Base-by-base conservation (phyloP, 2,888 invertebrate species). In the Ephialtes manifestator region DNA sequence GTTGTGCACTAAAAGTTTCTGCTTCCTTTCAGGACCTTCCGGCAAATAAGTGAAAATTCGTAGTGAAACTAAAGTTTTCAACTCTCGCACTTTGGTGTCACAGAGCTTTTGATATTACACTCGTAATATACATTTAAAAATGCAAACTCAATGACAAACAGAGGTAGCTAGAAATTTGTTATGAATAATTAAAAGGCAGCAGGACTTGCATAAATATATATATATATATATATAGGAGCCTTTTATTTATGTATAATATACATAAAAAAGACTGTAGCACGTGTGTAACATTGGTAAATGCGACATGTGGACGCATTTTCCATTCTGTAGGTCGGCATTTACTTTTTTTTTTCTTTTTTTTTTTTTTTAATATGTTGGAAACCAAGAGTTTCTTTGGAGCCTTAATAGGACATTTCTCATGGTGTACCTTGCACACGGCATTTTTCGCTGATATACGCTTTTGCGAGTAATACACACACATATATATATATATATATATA, bases 371-470 rank as follows among this genome's bases (percentile, higher is more conserved):
- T 55, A 58, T 58, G 77, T 43, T 58, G 58, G 55, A 68, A 58
- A 43, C 43, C 67, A 28, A n/a, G 68, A 46, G 55, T 18, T 68
- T 68, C 55, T 46, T 55, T 65, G n/a, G 48, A 8, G 28, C 35
- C 53, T 13, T 74, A 74, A 74, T 60, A 74, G 46, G 74, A 31
- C 74, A n/a, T 63, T 74, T 74, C 60, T 60, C 60, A 74, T 48
- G 46, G 60, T 46, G 31, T 18, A 74, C 46, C 24, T 48, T 48
- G 43, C 48, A n/a, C 46, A 43, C 58, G 28, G 13, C 48, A 60
- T 74, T 74, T 74, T 48, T 74, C 55, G 31, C 74, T 60, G 60
- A 74, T 71, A 74, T 58, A 60, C 43, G 13, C 31, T 28, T 43
- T n/a, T 51, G 46, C 24, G 58, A 18, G 31, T 10, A 70, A 28